Evolutionary conservation across 2,113 vertebrate species (phyloP).

Genomic region (Bos indicus): DNA sequence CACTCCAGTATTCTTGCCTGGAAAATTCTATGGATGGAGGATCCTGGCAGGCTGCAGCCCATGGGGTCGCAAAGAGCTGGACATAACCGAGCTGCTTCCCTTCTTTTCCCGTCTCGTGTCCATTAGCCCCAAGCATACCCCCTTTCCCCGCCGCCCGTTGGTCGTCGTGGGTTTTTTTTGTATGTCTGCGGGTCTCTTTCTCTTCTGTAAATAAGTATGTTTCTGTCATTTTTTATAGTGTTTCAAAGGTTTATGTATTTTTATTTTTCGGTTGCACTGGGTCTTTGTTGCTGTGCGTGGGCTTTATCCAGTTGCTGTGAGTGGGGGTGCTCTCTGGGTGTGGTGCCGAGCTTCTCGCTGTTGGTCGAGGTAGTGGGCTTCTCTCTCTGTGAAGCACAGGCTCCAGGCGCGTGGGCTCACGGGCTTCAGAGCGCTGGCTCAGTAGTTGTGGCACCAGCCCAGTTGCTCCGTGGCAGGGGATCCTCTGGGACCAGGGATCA

Average conservation of each 20-base stretch:
- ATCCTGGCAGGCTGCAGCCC: neutral
- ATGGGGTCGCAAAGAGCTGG: neutral
- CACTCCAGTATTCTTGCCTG: neutral
- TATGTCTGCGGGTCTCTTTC: neutral
- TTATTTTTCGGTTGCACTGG: neutral
- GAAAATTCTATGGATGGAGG: neutral
- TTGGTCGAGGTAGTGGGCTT: neutral
- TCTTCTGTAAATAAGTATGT: neutral
- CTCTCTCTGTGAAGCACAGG: neutral
- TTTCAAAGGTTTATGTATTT: neutral
- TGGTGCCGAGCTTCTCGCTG: fast-evolving
- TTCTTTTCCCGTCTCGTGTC: neutral
- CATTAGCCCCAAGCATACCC: fast-evolving
- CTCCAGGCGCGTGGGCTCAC: fast-evolving
- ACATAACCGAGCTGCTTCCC: neutral
- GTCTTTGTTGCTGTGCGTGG: neutral
- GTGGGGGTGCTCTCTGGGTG: neutral
- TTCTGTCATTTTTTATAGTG: neutral
- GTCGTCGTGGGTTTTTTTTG: neutral
- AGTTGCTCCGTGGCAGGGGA: neutral
- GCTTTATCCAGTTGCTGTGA: too few species aligned
- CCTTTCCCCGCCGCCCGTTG: neutral
- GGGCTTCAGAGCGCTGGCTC: neutral
- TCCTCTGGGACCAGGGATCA: neutral
- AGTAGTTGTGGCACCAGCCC: fast-evolving